Evolutionary conservation across 2,113 vertebrate genomes (phyloP).

Genomic region (Oxyruncus cristatus): DNA sequence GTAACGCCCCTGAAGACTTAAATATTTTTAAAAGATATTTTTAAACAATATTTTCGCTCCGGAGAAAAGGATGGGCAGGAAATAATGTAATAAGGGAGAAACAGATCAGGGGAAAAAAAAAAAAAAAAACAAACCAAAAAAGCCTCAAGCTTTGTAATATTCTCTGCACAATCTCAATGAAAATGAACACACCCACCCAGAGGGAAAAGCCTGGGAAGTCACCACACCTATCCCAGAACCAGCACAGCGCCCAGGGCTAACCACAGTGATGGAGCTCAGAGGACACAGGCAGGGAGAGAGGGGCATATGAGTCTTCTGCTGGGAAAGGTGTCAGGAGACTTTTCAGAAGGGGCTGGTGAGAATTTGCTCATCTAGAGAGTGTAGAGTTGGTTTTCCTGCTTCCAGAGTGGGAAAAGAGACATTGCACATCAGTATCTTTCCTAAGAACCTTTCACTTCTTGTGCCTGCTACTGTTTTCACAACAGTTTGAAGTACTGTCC

Average conservation of each 20-base stretch:
- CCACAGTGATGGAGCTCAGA: not conserved
- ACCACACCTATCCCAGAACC: not conserved
- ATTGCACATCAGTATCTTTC: not conserved
- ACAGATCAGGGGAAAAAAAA: not conserved
- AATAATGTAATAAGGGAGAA: not conserved
- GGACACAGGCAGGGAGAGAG: not conserved
- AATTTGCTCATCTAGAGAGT: not conserved
- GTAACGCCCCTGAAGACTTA: not conserved
- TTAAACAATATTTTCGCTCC: not conserved
- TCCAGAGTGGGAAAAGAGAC: not conserved
- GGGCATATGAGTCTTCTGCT: rapidly evolving
- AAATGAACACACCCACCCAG: not conserved
- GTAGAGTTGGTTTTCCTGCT: not conserved
- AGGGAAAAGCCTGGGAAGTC: not conserved
- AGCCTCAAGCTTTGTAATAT: not conserved
- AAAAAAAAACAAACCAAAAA: not conserved
- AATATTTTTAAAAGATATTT: not conserved
- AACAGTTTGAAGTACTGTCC: not conserved
- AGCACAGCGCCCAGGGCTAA: rapidly evolving
- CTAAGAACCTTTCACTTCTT: not conserved
- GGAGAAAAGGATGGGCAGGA: not conserved
- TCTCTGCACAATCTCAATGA: not conserved
- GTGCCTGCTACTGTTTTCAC: not conserved
- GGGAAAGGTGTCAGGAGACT: not conserved
- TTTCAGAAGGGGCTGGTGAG: not conserved